Conservation (phyloP, 2,113 vertebrate genomes). For the Poeciliopsis occidentalis region DNA sequence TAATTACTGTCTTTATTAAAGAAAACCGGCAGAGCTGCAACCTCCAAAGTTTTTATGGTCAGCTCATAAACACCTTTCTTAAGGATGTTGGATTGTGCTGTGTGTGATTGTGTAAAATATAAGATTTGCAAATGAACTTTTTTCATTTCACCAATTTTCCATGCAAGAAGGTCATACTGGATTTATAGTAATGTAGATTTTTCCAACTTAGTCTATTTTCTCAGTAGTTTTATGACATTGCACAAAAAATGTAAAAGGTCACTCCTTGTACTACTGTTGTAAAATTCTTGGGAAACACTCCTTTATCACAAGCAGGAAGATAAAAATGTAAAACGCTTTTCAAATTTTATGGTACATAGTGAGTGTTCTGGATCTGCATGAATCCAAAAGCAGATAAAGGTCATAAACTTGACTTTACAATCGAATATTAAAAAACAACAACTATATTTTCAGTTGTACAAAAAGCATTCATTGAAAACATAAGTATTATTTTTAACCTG, state of each 20-base stretch:
- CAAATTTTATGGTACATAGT: neutral
- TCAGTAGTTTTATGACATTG: no score
- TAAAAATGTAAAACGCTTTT: neutral
- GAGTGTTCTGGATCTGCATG: conserved; percentile 6
- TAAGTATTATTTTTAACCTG: neutral
- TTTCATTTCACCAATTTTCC: no score
- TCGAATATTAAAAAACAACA: neutral
- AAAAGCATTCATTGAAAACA: neutral
- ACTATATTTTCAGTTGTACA: neutral
- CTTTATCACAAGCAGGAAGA: no score
- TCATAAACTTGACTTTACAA: conserved; percentile 23
- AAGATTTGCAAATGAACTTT: no score
- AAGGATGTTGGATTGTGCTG: no score
- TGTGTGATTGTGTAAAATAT: no score
- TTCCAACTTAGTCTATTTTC: no score
- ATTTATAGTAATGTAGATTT: no score
- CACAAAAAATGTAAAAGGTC: no score
- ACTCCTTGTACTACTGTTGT: no score
- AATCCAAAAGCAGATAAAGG: conserved; percentile 50
- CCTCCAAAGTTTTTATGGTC: conserved; percentile 9
- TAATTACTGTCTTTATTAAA: conserved; percentile 4
- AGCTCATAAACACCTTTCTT: neutral
- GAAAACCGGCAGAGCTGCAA: conserved; percentile 16
- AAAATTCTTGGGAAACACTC: no score
- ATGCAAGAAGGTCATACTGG: no score